phyloP scores from a whole-genome alignment of 2,888 invertebrate genomes.

The Thecophora atra region DNA sequence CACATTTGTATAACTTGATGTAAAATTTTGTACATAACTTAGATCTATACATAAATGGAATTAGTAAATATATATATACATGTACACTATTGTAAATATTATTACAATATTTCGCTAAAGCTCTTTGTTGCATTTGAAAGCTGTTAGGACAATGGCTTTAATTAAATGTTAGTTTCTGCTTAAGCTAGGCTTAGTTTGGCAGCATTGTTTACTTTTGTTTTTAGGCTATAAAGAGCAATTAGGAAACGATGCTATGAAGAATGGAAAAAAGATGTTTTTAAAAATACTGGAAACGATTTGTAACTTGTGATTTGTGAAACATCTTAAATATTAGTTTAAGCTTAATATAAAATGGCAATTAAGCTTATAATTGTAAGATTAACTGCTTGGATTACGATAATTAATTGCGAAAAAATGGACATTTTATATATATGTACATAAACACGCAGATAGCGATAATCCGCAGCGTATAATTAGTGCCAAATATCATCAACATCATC shows the following conservation, averaged over 20 bases:
- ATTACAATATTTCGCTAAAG: not conserved
- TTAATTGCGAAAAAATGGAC: not conserved
- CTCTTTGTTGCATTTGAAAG: not conserved
- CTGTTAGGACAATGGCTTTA: not conserved
- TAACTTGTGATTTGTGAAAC: not conserved
- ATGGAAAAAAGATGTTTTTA: too few relatives aligned
- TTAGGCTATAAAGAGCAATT: too few relatives aligned
- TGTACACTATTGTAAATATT: not conserved
- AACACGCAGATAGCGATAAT: constrained; percentile 62
- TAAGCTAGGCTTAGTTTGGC: too few relatives aligned
- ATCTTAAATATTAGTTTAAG: not conserved
- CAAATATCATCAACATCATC: constrained; percentile 60
- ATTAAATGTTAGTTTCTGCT: too few relatives aligned
- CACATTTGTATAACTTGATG: too few relatives aligned
- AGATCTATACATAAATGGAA: not conserved
- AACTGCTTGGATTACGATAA: too few relatives aligned
- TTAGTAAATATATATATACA: not conserved
- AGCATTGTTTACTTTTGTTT: too few relatives aligned
- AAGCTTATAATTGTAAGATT: too few relatives aligned
- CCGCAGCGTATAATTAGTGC: constrained; percentile 65
- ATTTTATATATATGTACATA: too few relatives aligned
- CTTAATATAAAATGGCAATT: too few relatives aligned
- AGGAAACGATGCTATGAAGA: too few relatives aligned
- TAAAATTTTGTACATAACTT: not conserved
- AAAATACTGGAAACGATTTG: too few relatives aligned